phyloP scores from a whole-genome alignment of 2,888 invertebrate genomes.

The Heteromyza rotundicornis region DNA sequence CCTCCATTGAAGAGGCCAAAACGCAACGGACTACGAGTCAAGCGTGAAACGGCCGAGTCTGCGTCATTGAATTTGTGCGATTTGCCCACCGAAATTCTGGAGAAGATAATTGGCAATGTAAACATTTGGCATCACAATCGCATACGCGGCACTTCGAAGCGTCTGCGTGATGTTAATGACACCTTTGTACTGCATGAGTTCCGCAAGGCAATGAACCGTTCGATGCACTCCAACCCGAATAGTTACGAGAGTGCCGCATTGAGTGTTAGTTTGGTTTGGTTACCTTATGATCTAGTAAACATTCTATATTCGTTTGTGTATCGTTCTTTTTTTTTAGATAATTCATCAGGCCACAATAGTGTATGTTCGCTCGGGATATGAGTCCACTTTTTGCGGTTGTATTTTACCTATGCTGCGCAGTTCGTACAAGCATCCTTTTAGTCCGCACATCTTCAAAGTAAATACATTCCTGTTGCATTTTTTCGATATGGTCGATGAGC shows the following conservation, averaged over 20 bases:
- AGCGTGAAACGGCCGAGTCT: slow-evolving; percentile 9
- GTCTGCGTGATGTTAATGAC: slow-evolving; percentile 39
- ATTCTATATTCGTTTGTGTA: too few species aligned
- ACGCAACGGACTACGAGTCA: slow-evolving; percentile 24
- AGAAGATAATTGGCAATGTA: slow-evolving; percentile 43
- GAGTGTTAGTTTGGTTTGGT: slow-evolving; percentile 25
- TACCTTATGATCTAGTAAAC: too few species aligned
- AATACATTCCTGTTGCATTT: slow-evolving; percentile 44
- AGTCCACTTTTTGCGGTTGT: slow-evolving; percentile 42
- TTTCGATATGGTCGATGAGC: slow-evolving; percentile 39
- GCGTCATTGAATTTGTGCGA: slow-evolving; percentile 32
- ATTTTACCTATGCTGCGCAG: slow-evolving; percentile 41
- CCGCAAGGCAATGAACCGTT: slow-evolving; percentile 32
- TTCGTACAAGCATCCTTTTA: slow-evolving; percentile 32
- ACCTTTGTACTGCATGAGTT: slow-evolving; percentile 43
- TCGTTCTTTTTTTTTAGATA: slow-evolving; percentile 29
- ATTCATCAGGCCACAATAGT: slow-evolving; percentile 42
- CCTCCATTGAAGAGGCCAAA: background rate
- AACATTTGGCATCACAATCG: slow-evolving; percentile 48
- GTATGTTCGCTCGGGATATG: slow-evolving; percentile 44
- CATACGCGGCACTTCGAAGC: slow-evolving; percentile 43
- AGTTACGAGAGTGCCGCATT: slow-evolving; percentile 41
- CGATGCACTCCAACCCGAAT: slow-evolving; percentile 18
- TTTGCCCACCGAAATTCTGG: slow-evolving; percentile 44
- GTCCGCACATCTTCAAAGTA: slow-evolving; percentile 36